Conservation (phyloP, 2,888 invertebrate species). For the Drosophila neonasuta region DNA sequence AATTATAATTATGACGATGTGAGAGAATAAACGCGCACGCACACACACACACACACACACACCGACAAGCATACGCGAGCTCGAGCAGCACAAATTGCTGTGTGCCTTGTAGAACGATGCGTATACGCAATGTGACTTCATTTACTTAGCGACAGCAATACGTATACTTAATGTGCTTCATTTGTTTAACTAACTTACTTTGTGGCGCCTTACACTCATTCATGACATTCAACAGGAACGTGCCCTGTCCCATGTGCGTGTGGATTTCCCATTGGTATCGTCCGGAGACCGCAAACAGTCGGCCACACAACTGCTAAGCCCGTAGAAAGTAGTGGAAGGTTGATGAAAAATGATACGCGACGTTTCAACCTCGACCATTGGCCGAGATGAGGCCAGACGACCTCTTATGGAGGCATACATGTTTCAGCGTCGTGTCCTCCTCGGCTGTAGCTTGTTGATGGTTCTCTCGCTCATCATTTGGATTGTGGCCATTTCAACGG, state of each 20-base stretch:
- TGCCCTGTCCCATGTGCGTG: slow-evolving; percentile 70
- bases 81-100: slow-evolving; percentile 3
- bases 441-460: slow-evolving; percentile 87
- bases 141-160: slow-evolving; percentile 14
- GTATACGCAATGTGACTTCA: slow-evolving; percentile 51
- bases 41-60: not conserved
- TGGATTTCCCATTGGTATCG: slow-evolving; percentile 68
- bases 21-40: slow-evolving; percentile 6
- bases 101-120: slow-evolving; percentile 21
- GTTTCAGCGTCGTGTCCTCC: slow-evolving; percentile 88
- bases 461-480: slow-evolving; percentile 87
- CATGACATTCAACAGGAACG: slow-evolving; percentile 55
- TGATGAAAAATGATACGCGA: slow-evolving; percentile 79
- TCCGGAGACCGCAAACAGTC: slow-evolving; percentile 50
- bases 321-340: slow-evolving; percentile 33
- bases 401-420: slow-evolving; percentile 85
- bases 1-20: slow-evolving; percentile 44
- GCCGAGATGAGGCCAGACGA: slow-evolving; percentile 84
- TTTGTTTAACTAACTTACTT: not conserved
- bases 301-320: slow-evolving; percentile 36
- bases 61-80: too few relatives aligned
- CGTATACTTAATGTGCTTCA: not conserved
- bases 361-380: slow-evolving; percentile 85
- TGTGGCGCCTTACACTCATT: slow-evolving; percentile 6
- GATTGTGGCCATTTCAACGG: slow-evolving; percentile 88